Conservation (phyloP, 2,888 invertebrate species). For the Drosophila differens region DNA sequence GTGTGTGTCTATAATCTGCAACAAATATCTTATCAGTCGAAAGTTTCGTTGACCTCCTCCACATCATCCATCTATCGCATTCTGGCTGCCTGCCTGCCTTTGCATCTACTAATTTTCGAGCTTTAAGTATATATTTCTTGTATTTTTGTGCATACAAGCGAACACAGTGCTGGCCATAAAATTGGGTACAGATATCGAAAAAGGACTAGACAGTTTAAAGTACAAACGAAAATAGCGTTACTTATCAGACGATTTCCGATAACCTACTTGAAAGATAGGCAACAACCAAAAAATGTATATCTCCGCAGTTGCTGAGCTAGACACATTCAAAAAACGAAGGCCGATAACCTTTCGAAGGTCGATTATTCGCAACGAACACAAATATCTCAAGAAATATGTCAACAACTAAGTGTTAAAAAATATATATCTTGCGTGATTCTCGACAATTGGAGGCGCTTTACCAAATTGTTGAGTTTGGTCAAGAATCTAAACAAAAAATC, state of each 20-base stretch:
- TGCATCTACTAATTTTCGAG: conserved; percentile 28
- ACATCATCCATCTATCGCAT: conserved; percentile 29
- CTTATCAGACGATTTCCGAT: conserved; percentile 9
- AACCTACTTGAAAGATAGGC: conserved; percentile 12
- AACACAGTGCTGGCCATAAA: neutral
- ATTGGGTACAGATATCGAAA: neutral
- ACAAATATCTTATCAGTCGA: conserved; percentile 56
- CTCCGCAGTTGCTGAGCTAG: neutral
- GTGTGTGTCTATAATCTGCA: conserved; percentile 48
- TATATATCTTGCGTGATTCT: neutral
- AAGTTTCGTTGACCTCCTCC: conserved; percentile 63
- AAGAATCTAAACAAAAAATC: neutral
- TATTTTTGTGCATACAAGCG: neutral
- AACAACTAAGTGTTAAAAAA: neutral
- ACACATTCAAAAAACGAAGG: conserved; percentile 4
- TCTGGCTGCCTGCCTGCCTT: conserved; percentile 26
- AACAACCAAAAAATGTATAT: neutral
- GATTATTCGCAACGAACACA: neutral
- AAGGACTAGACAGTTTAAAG: conserved; percentile 1
- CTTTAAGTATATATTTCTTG: neutral
- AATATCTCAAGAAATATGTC: neutral
- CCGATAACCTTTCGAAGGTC: conserved; percentile 12
- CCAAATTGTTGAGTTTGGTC: neutral
- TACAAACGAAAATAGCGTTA: conserved; percentile 7
- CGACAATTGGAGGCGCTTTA: neutral